Conservation (phyloP, 2,113 vertebrate genomes). For the Nothobranchius furzeri region DNA sequence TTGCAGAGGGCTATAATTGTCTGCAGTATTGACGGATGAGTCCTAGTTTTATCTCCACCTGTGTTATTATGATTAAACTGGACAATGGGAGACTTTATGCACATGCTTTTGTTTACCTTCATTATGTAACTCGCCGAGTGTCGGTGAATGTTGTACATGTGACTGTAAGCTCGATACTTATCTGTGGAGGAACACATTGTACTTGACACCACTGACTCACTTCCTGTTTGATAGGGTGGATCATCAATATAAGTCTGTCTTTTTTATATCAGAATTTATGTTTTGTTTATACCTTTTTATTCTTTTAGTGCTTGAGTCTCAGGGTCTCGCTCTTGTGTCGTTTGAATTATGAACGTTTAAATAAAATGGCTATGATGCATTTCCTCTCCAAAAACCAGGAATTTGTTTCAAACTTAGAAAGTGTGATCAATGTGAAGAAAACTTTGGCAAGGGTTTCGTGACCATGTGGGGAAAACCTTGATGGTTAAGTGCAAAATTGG, state of each 20-base stretch:
- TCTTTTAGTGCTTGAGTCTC: neutral
- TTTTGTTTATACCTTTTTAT: neutral
- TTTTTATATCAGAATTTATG: conserved; percentile 11
- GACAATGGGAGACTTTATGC: conserved; percentile 3
- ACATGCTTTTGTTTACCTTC: conserved; percentile 37
- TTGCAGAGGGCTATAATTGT: conserved; percentile 14
- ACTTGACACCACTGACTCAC: conserved; percentile 29
- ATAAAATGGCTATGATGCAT: too few relatives aligned
- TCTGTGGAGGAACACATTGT: conserved; percentile 48
- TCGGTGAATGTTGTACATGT: conserved; percentile 17
- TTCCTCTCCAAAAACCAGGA: too few relatives aligned
- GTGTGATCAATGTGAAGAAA: too few relatives aligned
- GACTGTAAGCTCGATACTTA: conserved; percentile 36
- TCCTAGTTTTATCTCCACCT: conserved; percentile 18
- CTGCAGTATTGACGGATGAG: conserved; percentile 32
- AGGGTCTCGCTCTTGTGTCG: too few relatives aligned
- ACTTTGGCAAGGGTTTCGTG: too few relatives aligned
- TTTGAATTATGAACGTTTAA: too few relatives aligned
- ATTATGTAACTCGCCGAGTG: conserved; percentile 33
- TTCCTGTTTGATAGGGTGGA: conserved; percentile 27
- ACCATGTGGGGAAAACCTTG: too few relatives aligned
- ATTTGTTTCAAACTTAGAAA: too few relatives aligned
- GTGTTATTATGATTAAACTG: conserved; percentile 20
- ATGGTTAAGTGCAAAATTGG: too few relatives aligned
- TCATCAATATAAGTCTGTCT: conserved; percentile 28